These are phyloP conservation scores for Parnassius apollo DNA, from an alignment of 2,888 invertebrate genomes.

Conservation along the genomic window DNA sequence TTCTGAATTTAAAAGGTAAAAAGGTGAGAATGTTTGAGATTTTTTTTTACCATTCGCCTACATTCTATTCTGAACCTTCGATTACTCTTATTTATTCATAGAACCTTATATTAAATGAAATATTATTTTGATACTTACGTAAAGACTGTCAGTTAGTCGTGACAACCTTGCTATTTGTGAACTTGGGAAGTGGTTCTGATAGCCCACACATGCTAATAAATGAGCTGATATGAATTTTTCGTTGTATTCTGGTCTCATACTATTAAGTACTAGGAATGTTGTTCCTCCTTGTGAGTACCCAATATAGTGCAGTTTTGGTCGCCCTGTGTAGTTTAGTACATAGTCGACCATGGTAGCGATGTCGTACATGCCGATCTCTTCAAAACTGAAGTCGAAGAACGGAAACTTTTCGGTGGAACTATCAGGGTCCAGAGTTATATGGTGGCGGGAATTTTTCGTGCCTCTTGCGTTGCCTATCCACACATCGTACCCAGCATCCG, in stretches of 20 bases:
- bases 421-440: constrained; percentile 63
- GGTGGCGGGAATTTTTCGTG: constrained; percentile 84
- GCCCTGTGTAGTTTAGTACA: constrained; percentile 45
- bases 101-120: too few species aligned
- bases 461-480: constrained; percentile 93
- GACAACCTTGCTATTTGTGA: constrained; percentile 35
- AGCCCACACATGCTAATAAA: constrained; percentile 60
- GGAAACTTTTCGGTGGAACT: constrained; percentile 34
- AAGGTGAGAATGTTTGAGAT: too few species aligned
- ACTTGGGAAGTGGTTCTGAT: constrained; percentile 51
- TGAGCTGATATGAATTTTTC: constrained; percentile 57
- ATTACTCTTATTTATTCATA: too few species aligned
- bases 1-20: too few species aligned
- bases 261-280: constrained; percentile 50
- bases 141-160: constrained; percentile 43
- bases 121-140: constrained; percentile 45
- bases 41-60: too few species aligned
- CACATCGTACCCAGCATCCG: constrained; percentile 85
- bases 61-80: too few species aligned
- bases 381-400: constrained; percentile 65
- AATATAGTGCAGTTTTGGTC: constrained; percentile 56
- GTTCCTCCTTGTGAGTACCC: constrained; percentile 73
- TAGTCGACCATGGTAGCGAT: constrained; percentile 64
- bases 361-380: constrained; percentile 61
- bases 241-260: constrained; percentile 56